Evolutionary conservation across 2,797 vertebrate genomes (phyloP).

Genomic region (Tragopan temminckii): DNA sequence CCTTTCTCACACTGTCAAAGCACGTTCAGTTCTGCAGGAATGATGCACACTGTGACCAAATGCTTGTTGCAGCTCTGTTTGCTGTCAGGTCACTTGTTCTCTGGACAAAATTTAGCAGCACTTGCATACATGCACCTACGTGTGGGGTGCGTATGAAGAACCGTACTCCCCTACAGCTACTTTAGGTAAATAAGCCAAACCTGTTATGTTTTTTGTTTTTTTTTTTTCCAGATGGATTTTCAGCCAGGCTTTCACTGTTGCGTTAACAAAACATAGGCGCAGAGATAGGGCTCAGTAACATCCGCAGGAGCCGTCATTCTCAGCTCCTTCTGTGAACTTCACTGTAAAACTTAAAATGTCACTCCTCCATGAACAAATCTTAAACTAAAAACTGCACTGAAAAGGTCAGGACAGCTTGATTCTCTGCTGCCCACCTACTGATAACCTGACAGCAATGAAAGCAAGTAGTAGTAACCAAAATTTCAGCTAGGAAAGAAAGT

Average conservation of each 20-base stretch:
- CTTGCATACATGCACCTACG: accelerated
- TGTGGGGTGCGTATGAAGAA: not conserved
- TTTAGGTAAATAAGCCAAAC: not conserved
- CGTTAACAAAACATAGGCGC: not conserved
- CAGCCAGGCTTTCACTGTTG: not conserved
- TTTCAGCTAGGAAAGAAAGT: not conserved
- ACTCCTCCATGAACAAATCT: conserved; percentile 35
- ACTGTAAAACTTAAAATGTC: conserved; percentile 51
- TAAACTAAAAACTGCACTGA: conserved; percentile 71
- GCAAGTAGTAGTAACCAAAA: not conserved
- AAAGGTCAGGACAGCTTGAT: conserved; percentile 72
- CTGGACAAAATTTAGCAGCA: not conserved
- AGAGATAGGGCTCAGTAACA: conserved; percentile 21
- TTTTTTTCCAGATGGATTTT: conserved; percentile 2
- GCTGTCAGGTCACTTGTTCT: not conserved
- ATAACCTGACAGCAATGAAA: not conserved
- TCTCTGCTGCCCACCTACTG: not conserved
- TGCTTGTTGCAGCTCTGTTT: not conserved
- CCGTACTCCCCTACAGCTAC: accelerated
- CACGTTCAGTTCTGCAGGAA: not conserved
- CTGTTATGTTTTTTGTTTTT: not conserved
- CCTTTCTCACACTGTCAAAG: not conserved
- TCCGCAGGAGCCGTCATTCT: not conserved
- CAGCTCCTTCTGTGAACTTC: conserved; percentile 45
- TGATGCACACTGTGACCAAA: accelerated